These are phyloP conservation scores for Diaprepes abbreviatus DNA, from an alignment of 2,888 invertebrate genomes.

Conservation along the genomic window DNA sequence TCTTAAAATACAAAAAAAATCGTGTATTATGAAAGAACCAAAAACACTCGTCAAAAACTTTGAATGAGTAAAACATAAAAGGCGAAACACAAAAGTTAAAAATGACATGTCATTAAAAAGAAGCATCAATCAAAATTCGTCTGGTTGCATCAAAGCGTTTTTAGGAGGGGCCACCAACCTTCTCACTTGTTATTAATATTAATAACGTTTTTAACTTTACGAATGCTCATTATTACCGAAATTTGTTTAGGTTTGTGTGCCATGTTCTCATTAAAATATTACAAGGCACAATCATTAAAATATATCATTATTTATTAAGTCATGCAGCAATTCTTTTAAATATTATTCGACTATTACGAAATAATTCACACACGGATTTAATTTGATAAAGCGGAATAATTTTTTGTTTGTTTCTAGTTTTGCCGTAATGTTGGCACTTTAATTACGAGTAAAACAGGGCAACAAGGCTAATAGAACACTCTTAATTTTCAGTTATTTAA, in stretches of 20 bases:
- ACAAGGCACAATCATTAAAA: constrained; percentile 2
- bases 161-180: constrained; percentile 33
- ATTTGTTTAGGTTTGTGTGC: constrained; percentile 26
- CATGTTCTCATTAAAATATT: constrained; percentile 22
- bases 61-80: constrained; percentile 12
- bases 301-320: constrained; percentile 9
- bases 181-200: constrained; percentile 44
- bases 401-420: background rate
- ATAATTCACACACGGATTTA: background rate
- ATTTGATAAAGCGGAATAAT: background rate
- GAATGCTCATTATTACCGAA: constrained; percentile 35
- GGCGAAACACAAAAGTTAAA: constrained; percentile 11
- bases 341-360: background rate
- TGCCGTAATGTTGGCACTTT: background rate
- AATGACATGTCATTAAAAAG: constrained; percentile 25
- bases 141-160: constrained; percentile 32
- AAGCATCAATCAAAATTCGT: constrained; percentile 41
- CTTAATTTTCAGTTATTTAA: too few species aligned
- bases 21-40: too few species aligned
- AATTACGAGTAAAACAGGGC: too few species aligned
- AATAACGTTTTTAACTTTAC: constrained; percentile 38
- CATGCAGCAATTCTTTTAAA: background rate
- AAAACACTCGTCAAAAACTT: too few species aligned
- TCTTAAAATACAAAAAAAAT: too few species aligned
- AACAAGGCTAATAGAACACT: too few species aligned